Evolutionary conservation across 2,113 vertebrate species (phyloP).

Genomic region (Peromyscus californicus): DNA sequence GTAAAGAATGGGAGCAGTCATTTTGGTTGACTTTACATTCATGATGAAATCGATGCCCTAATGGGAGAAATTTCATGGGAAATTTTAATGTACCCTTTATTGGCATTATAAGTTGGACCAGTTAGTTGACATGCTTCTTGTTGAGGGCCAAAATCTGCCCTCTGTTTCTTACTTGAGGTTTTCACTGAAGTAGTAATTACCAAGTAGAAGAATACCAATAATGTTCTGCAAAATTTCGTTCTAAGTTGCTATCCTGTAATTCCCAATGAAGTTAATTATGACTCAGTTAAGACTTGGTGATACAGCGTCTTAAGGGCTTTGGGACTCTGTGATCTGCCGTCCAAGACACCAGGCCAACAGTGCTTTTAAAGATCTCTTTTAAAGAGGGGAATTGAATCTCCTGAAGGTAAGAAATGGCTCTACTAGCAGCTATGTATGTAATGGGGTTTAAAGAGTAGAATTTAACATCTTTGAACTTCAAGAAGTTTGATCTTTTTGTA

Average conservation of each 20-base stretch:
- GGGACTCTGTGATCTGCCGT: conserved; percentile 77
- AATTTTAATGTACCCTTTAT: conserved; percentile 69
- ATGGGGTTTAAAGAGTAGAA: conserved; percentile 64
- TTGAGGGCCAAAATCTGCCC: conserved; percentile 65
- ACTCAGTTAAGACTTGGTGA: conserved; percentile 73
- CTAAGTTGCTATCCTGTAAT: conserved; percentile 80
- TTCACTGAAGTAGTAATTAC: conserved; percentile 77
- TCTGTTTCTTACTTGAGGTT: conserved; percentile 77
- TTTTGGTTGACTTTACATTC: conserved; percentile 67
- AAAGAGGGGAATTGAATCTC: conserved; percentile 65
- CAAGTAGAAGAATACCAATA: conserved; percentile 76
- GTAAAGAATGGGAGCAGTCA: conserved; percentile 10
- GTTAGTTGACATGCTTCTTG: conserved; percentile 65
- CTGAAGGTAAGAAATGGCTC: conserved; percentile 71
- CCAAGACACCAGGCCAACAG: conserved; percentile 67
- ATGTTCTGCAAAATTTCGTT: conserved; percentile 75
- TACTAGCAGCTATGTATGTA: conserved; percentile 57
- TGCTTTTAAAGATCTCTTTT: conserved; percentile 73
- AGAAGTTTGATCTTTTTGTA: conserved; percentile 68
- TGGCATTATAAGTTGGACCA: conserved; percentile 62
- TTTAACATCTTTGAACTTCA: conserved; percentile 70
- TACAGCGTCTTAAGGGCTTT: conserved; percentile 71
- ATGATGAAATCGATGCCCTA: conserved; percentile 52
- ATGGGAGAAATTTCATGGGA: conserved; percentile 41
- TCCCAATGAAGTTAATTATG: conserved; percentile 83